phyloP scores from a whole-genome alignment of 2,113 vertebrate genomes.

The Gnathonemus longibarbis region DNA sequence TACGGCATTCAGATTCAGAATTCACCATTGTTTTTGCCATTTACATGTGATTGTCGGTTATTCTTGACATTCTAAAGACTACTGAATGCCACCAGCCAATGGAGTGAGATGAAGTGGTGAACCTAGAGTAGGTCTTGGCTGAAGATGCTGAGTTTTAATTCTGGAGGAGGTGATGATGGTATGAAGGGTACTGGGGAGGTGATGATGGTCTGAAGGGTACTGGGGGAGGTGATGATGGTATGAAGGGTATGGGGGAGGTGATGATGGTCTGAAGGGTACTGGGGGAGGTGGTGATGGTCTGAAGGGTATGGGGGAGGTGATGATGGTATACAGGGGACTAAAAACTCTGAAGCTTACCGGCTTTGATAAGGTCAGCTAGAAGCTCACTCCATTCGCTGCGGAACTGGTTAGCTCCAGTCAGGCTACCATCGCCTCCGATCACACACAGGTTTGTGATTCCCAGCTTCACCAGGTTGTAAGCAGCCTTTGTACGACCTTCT shows the following conservation, averaged over 20 bases:
- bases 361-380: slow-evolving; percentile 69
- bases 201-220: not conserved
- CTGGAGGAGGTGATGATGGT: not conserved
- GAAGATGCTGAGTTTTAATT: not conserved
- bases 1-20: not conserved
- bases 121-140: not conserved
- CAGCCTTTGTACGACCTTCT: slow-evolving; percentile 78
- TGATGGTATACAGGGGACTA: not conserved
- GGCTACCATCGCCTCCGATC: slow-evolving; percentile 76
- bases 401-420: slow-evolving; percentile 88
- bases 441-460: slow-evolving; percentile 89
- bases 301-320: not conserved
- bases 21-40: not conserved
- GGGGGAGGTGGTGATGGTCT: not conserved
- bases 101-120: not conserved
- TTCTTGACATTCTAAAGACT: not conserved
- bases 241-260: not conserved
- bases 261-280: not conserved
- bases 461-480: slow-evolving; percentile 75
- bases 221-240: too few species aligned
- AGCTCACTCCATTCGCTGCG: slow-evolving; percentile 80
- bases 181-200: not conserved
- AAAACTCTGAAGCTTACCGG: slow-evolving; percentile 50
- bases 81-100: not conserved
- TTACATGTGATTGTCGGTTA: not conserved